A percentile compares a stretch with the other conserved stretches of the same genome.
phyloP scores from a whole-genome alignment of 2,797 vertebrate genomes.

The Sebastes nivosus region DNA sequence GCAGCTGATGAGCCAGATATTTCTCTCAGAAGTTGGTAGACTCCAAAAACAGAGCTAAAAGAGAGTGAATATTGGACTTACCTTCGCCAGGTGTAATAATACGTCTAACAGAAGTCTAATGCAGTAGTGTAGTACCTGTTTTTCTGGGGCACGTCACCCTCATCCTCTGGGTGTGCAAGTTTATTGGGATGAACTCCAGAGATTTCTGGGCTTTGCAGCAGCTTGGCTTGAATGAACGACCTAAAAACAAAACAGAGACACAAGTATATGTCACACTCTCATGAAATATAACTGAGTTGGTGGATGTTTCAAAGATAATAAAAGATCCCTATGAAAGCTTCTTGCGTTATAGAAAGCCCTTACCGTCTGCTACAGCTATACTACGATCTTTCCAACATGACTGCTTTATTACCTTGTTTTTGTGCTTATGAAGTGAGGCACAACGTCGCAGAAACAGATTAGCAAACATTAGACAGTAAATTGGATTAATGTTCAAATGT shows the following conservation, averaged over 20 bases:
- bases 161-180: slow-evolving; percentile 98
- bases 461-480: slow-evolving; percentile 29
- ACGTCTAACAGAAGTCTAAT: neutral
- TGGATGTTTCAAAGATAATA: slow-evolving; percentile 7
- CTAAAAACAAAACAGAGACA: slow-evolving; percentile 71
- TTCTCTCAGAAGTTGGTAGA: neutral
- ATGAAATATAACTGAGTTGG: neutral
- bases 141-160: slow-evolving; percentile 90
- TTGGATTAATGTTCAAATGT: slow-evolving; percentile 19
- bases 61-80: neutral
- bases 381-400: neutral
- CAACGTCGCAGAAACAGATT: slow-evolving; percentile 6
- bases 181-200: slow-evolving; percentile 96
- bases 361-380: neutral
- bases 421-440: neutral
- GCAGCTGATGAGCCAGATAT: neutral
- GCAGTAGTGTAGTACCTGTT: slow-evolving; percentile 85
- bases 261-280: slow-evolving; percentile 5
- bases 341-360: neutral
- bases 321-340: neutral
- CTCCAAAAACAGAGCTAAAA: neutral
- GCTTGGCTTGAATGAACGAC: slow-evolving; percentile 95
- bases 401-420: slow-evolving; percentile 10
- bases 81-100: neutral
- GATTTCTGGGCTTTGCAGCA: slow-evolving; percentile 97